Base-by-base conservation (phyloP, 1,140 invertebrate genomes). In the Brachionus plicatilis region DNA sequence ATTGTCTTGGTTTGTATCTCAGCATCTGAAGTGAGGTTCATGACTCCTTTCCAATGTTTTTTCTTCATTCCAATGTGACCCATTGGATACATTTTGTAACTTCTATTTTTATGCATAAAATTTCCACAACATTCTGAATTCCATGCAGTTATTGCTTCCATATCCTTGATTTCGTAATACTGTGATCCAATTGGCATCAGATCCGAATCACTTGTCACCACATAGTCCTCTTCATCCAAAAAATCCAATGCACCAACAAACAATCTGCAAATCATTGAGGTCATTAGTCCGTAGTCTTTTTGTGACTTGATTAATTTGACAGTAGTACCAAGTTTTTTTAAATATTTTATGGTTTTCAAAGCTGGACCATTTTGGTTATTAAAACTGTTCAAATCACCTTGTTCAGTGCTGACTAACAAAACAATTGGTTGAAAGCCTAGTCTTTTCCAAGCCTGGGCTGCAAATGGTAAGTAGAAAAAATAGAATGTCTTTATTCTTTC, bases 71-170 rank as follows among this genome's bases (percentile, higher is more conserved):
- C 83, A 17, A 85, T 80, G 24, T 24, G 24, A 24, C 24, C 24
- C 24, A 24, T 24, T 0, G 85, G 85, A 47, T 85, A 70, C 85
- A 85, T 85, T 14, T 66, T 60, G 47, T 84, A 85, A 7, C 47
- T 72, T 50, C 7, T 11, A 41, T 72, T 76, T 68, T 56, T 43
- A 50, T 85, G 83, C 33, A 66, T 65, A 70, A 86, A 86, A 12
- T 85, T 33, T 27, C 85, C 72, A 65, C 85, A 86, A 37, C 85
- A 86, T 17, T 56, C 43, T n/a, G 85, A 53, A 60, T 86, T 86
- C 14, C 45, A 80, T n/a, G 12, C 20, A 60, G 9, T 33, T 14
- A 47, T 41, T 14, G 41, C 78, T n/a, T 24, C 11, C 9, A 6
- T 5, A 8, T 56, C 9, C 8, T 41, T 24, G 27, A 80, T n/a